A percentile compares a stretch with the other conserved stretches of the same genome.
These are phyloP conservation scores for Glyphotaelius pellucidus DNA, from an alignment of 2,888 invertebrate species.

Conservation along the genomic window DNA sequence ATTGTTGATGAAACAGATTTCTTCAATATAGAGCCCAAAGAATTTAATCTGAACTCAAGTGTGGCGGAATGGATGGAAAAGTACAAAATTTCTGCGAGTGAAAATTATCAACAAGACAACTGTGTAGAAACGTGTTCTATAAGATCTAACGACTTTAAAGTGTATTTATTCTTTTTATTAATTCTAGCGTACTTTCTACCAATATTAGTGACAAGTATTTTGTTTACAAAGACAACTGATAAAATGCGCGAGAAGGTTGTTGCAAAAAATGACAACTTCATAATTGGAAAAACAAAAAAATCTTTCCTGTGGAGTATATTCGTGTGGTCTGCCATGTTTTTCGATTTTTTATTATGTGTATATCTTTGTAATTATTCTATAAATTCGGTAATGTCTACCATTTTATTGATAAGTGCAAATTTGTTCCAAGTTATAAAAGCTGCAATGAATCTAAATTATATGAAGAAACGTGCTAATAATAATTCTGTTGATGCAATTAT, in stretches of 20 bases:
- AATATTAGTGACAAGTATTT: conserved; percentile 73
- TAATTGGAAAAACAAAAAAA: conserved; percentile 2
- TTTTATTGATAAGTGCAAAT: conserved; percentile 74
- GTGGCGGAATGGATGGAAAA: not conserved
- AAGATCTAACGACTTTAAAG: conserved; percentile 71
- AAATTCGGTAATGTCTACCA: conserved; percentile 71
- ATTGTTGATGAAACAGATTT: not conserved
- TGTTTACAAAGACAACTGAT: conserved; percentile 72
- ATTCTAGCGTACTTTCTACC: conserved; percentile 74
- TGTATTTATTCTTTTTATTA: conserved; percentile 72
- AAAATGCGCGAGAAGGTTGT: not conserved
- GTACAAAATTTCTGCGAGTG: not conserved
- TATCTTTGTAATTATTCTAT: conserved; percentile 73
- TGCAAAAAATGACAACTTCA: not conserved
- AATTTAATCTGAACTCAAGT: not conserved
- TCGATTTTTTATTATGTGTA: conserved; percentile 74
- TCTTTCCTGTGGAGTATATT: conserved; percentile 71
- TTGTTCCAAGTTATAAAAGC: conserved; percentile 74
- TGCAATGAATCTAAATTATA: conserved; percentile 74
- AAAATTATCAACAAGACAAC: not conserved
- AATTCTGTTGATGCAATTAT: conserved; percentile 69
- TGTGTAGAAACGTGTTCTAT: conserved; percentile 73
- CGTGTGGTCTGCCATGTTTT: conserved; percentile 75
- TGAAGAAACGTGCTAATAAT: conserved; percentile 70
- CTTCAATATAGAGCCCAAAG: not conserved